Evolutionary conservation across 2,113 vertebrate genomes (phyloP).

Genomic region (Pontoporia blainvillei): DNA sequence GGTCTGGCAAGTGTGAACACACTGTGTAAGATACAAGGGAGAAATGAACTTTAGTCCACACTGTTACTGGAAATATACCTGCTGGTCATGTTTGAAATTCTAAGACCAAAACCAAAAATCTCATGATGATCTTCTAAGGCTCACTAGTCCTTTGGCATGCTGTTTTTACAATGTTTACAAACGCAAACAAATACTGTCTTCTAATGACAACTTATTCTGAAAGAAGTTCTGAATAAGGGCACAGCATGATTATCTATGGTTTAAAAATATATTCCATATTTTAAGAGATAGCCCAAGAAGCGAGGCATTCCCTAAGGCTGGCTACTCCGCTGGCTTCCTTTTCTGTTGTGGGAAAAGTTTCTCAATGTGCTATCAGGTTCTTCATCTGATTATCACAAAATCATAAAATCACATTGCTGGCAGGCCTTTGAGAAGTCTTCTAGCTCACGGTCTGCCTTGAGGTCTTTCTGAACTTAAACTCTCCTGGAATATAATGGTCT

Average conservation of each 20-base stretch:
- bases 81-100: constrained; percentile 14
- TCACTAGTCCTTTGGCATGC: background rate
- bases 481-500: constrained; percentile 54
- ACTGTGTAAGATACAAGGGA: background rate
- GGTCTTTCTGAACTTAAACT: constrained; percentile 58
- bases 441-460: constrained; percentile 31
- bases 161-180: background rate
- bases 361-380: background rate
- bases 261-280: background rate
- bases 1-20: background rate
- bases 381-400: constrained; percentile 26
- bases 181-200: background rate
- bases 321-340: background rate
- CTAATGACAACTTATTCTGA: background rate
- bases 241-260: background rate
- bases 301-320: background rate
- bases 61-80: constrained; percentile 3
- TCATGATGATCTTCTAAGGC: background rate
- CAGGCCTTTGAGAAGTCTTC: constrained; percentile 22
- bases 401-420: background rate
- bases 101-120: background rate
- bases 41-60: background rate
- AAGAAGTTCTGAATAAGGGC: constrained; percentile 10
- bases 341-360: background rate
- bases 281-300: background rate